These are phyloP conservation scores for Lampris incognitus DNA, from an alignment of 2,113 vertebrate genomes.

Conservation along the genomic window DNA sequence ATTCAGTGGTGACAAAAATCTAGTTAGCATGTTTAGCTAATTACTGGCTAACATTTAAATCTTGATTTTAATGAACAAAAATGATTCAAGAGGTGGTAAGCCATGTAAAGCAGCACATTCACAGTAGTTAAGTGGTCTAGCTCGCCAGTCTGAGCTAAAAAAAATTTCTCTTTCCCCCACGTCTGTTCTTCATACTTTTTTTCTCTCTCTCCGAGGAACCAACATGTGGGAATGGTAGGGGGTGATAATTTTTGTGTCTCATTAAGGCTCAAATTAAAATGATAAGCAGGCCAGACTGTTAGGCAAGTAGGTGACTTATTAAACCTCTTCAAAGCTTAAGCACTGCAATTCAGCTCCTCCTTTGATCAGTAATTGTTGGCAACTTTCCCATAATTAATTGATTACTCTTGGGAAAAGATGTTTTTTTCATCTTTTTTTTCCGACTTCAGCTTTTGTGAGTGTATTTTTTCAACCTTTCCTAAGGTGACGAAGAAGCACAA, in stretches of 20 bases:
- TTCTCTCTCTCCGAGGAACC: conserved; percentile 43
- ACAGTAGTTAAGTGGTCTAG: conserved; percentile 9
- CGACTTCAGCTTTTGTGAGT: neutral
- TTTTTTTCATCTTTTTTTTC: conserved; percentile 23
- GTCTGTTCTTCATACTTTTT: conserved; percentile 50
- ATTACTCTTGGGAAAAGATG: conserved; percentile 73
- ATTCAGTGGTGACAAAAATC: conserved; percentile 11
- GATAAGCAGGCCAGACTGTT: conserved; percentile 68
- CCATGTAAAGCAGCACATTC: neutral
- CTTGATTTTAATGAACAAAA: neutral
- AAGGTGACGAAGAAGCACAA: conserved; percentile 57
- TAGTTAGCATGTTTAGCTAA: conserved; percentile 4
- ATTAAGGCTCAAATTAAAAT: conserved; percentile 78
- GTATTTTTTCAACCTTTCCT: conserved; percentile 45
- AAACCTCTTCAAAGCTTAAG: conserved; percentile 77
- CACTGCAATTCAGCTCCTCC: conserved; percentile 67
- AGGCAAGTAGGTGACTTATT: conserved; percentile 78
- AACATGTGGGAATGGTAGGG: conserved; percentile 29
- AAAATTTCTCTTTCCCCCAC: neutral
- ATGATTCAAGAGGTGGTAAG: neutral
- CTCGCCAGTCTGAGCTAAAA: neutral
- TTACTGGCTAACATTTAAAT: conserved; percentile 13
- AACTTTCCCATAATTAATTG: conserved; percentile 80
- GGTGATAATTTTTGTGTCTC: conserved; percentile 73
- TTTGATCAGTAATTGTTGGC: conserved; percentile 80